phyloP scores from a whole-genome alignment of 2,888 invertebrate genomes.

The Polydesmus complanatus region DNA sequence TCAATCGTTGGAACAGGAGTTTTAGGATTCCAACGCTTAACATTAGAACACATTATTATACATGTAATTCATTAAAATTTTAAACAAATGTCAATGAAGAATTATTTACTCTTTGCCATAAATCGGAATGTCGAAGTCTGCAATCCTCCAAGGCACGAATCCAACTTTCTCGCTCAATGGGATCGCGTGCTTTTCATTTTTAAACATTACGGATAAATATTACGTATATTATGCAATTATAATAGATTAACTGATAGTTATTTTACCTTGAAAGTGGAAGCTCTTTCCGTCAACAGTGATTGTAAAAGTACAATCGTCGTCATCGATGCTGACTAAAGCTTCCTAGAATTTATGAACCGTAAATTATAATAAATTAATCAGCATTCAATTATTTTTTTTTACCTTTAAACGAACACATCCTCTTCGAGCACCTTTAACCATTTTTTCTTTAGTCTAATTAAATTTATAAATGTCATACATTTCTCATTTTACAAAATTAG shows the following conservation, averaged over 20 bases:
- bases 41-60: conserved; percentile 22
- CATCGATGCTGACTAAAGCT: conserved; percentile 96
- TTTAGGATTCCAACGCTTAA: conserved; percentile 45
- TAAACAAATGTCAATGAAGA: too few species aligned
- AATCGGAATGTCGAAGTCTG: conserved; percentile 61
- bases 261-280: conserved; percentile 80
- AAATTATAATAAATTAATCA: conserved; percentile 1
- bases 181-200: conserved; percentile 56
- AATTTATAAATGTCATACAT: conserved; percentile 23
- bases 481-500: neutral
- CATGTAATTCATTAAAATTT: conserved; percentile 10
- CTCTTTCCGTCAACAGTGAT: conserved; percentile 98
- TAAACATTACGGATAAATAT: neutral
- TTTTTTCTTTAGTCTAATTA: conserved; percentile 87
- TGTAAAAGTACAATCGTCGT: conserved; percentile 93
- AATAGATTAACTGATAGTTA: neutral
- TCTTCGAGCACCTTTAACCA: conserved; percentile 90
- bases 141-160: conserved; percentile 88
- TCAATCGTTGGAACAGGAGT: conserved; percentile 43
- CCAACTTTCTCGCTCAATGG: conserved; percentile 91
- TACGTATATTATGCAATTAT: neutral
- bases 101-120: conserved; percentile 22
- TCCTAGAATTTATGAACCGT: conserved; percentile 45
- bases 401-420: conserved; percentile 89
- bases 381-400: neutral